Evolutionary conservation across 2,888 invertebrate genomes (phyloP).

Genomic region (Eilema depressum): DNA sequence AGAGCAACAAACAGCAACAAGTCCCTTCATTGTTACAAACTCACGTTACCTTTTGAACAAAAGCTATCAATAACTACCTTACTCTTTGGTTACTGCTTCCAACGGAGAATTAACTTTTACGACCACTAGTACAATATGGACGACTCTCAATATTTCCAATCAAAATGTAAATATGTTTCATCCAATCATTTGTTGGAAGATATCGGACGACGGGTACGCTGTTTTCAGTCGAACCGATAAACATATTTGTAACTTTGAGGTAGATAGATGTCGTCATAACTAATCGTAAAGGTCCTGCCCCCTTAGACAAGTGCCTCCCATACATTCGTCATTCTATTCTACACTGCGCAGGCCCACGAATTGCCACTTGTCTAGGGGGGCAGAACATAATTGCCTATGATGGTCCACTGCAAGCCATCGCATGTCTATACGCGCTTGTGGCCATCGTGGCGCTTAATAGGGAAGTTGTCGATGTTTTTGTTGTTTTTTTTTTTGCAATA

Average conservation of each 20-base stretch:
- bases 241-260: neutral
- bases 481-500: no score
- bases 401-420: no score
- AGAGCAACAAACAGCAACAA: constrained; percentile 17
- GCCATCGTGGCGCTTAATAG: no score
- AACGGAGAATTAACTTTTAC: constrained; percentile 63
- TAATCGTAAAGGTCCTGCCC: no score
- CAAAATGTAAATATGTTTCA: constrained; percentile 79
- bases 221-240: neutral
- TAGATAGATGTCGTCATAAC: neutral
- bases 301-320: no score
- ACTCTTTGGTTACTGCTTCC: constrained; percentile 53
- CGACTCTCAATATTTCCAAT: constrained; percentile 72
- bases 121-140: constrained; percentile 55
- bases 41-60: constrained; percentile 40
- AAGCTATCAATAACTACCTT: constrained; percentile 38
- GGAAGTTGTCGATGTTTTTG: no score
- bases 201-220: constrained; percentile 22
- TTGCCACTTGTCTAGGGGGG: no score
- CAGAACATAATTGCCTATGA: no score
- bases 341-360: no score
- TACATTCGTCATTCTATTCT: no score
- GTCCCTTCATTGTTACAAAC: constrained; percentile 30
- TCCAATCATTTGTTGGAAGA: constrained; percentile 44
- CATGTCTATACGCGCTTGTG: no score